These are phyloP conservation scores for Psephotus haematonotus DNA, from an alignment of 2,113 vertebrate species.

Conservation along the genomic window DNA sequence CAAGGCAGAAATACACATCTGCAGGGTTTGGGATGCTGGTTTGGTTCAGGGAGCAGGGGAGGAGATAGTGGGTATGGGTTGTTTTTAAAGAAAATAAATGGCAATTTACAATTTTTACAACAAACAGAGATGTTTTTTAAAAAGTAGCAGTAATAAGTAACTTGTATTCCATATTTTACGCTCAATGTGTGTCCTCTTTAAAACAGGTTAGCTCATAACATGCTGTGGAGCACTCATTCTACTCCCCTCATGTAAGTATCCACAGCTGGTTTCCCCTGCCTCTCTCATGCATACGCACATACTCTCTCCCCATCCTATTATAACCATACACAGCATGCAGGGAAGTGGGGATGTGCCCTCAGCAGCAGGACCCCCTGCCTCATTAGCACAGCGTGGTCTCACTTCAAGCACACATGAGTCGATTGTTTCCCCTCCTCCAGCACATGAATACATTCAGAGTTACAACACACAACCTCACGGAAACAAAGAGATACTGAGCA, in stretches of 20 bases:
- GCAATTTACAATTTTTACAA: neutral
- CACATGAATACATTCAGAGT: neutral
- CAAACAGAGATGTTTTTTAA: neutral
- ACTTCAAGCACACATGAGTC: fast-evolving
- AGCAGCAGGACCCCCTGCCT: neutral
- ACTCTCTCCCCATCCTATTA: neutral
- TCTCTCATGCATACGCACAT: neutral
- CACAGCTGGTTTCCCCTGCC: neutral
- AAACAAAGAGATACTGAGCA: neutral
- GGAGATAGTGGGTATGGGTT: fast-evolving
- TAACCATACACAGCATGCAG: neutral
- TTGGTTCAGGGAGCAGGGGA: fast-evolving
- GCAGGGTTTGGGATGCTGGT: neutral
- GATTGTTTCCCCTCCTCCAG: neutral
- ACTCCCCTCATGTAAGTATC: neutral
- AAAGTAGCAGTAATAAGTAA: neutral
- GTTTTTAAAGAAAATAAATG: neutral
- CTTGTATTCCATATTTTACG: neutral
- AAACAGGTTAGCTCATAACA: neutral
- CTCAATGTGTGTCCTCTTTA: neutral
- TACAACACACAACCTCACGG: neutral
- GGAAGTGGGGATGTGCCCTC: neutral
- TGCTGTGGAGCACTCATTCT: neutral
- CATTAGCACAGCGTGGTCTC: fast-evolving
- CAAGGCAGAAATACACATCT: neutral